Evolutionary conservation across 2,797 vertebrate genomes (phyloP), one percentile per base, ranked within the genome.

Genomic region (Enteromius mattozi): DNA sequence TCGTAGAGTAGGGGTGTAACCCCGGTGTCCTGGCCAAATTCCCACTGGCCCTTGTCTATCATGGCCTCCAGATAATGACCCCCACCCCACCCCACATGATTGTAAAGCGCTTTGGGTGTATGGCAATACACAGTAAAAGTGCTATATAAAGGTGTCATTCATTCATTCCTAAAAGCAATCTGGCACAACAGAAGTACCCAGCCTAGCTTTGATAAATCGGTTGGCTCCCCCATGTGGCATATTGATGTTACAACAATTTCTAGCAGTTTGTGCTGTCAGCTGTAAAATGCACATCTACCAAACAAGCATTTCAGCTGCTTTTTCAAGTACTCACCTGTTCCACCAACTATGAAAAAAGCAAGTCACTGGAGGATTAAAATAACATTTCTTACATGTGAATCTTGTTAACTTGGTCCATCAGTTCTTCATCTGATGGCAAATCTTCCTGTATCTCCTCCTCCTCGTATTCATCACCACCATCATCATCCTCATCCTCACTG

Each of bases 321-420:
- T 66, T 45, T 14, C 59, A 70, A 42, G 16, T 45, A 2, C n/a
- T 56, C 8, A 9, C 17, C 47, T 21, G n/a, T 54, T 35, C n/a
- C 54, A 59, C 3, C 51, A 35, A 3, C 8, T 12, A 24, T 3
- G 24, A 1, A 33, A n/a, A 66, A 8, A 49, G 40, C n/a, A 65
- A 65, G 37, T 49, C 21, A 51, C 17, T 21, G 17, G n/a, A 69
- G 7, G 35, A 27, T 17, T 24, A 54, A 68, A 33, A 19, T 1
- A 30, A 37, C 5, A 16, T 47, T 85, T 96, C 97, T 96, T 86
- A 99, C 98, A 97, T 98, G 92, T 99, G 98, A 88, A 99, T 97
- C 92, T 97, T 99, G 92, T 99, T 98, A 86, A 99, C 92, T 89
- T 99, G 97, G 82, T 95, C 95, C 86, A 97, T 96, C 8, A 99